Conservation (phyloP, 2,888 invertebrate species). For the Syrphus vitripennis region DNA sequence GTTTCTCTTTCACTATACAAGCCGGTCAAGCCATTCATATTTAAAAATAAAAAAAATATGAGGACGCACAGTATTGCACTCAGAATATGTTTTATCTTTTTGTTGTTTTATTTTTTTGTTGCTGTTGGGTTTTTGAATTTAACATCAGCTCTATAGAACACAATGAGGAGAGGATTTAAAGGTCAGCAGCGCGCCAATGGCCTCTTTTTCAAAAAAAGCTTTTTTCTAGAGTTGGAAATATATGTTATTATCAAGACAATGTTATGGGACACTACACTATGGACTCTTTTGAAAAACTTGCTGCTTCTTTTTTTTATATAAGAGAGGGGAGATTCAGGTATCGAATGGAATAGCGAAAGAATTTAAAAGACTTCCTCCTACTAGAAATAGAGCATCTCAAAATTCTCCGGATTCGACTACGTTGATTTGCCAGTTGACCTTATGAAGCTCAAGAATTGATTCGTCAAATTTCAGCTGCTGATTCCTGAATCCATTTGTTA, state of each 20-base stretch:
- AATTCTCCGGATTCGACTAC: too few species aligned
- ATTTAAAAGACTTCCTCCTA: too few species aligned
- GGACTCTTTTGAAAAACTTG: background rate
- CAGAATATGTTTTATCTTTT: slow-evolving; percentile 45
- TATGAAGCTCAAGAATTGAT: too few species aligned
- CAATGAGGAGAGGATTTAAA: slow-evolving; percentile 50
- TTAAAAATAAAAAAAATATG: slow-evolving; percentile 14
- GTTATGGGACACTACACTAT: background rate
- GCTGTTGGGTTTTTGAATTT: background rate
- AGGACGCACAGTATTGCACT: slow-evolving; percentile 56
- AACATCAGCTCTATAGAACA: background rate
- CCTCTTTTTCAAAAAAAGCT: background rate
- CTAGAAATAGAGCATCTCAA: too few species aligned
- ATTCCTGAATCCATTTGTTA: too few species aligned
- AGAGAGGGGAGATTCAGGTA: too few species aligned
- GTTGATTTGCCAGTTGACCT: too few species aligned
- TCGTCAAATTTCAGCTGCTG: too few species aligned
- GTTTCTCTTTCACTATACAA: background rate
- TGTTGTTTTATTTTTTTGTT: background rate
- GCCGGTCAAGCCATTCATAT: slow-evolving; percentile 4
- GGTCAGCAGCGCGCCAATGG: slow-evolving; percentile 30
- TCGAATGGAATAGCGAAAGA: too few species aligned
- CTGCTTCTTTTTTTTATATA: too few species aligned
- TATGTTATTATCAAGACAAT: background rate
- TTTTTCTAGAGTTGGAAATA: slow-evolving; percentile 17